Percentiles rank a stretch among this genome's conserved stretches.
Conservation (phyloP, 2,888 invertebrate species). For the Plutella xylostella region DNA sequence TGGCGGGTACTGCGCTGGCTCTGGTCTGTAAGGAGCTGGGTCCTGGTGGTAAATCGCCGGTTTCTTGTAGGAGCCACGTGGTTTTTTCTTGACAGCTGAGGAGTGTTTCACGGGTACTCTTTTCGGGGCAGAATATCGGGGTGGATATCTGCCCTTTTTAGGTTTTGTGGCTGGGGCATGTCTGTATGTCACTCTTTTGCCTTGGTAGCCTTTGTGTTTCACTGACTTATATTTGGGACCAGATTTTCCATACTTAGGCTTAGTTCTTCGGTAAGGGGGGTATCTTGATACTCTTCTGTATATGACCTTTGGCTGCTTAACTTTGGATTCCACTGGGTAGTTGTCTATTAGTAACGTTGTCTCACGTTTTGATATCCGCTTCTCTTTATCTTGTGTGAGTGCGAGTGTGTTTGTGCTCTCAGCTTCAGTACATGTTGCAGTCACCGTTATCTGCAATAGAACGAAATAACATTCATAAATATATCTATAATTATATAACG, state of each 20-base stretch:
- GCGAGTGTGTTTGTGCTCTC: slow-evolving; percentile 13
- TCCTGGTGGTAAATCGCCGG: slow-evolving; percentile 18
- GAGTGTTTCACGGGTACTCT: background rate
- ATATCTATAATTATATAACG: too few relatives aligned
- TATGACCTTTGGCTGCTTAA: slow-evolving; percentile 32
- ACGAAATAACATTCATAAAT: slow-evolving; percentile 8
- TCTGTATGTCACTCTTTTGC: too few relatives aligned
- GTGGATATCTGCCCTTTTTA: slow-evolving; percentile 22
- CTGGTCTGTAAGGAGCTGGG: slow-evolving; percentile 26
- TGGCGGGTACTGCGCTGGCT: slow-evolving; percentile 23
- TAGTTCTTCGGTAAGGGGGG: slow-evolving; percentile 24
- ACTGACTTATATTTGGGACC: slow-evolving; percentile 30
- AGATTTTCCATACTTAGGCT: slow-evolving; percentile 28
- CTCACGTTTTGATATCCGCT: slow-evolving; percentile 32
- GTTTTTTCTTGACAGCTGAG: background rate
- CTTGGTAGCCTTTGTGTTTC: background rate
- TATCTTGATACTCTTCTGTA: slow-evolving; percentile 34
- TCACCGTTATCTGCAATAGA: slow-evolving; percentile 45
- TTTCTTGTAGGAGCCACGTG: too few relatives aligned
- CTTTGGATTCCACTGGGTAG: slow-evolving; percentile 29
- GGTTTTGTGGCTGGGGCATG: slow-evolving; percentile 20
- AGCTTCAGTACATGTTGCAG: slow-evolving; percentile 26
- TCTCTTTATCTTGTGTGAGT: slow-evolving; percentile 20
- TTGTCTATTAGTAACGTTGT: slow-evolving; percentile 37
- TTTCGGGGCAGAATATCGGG: background rate